Percentiles rank a stretch among this genome's conserved stretches.
Conservation (phyloP, 2,888 invertebrate species). For the Pachliopta kotzebuea region DNA sequence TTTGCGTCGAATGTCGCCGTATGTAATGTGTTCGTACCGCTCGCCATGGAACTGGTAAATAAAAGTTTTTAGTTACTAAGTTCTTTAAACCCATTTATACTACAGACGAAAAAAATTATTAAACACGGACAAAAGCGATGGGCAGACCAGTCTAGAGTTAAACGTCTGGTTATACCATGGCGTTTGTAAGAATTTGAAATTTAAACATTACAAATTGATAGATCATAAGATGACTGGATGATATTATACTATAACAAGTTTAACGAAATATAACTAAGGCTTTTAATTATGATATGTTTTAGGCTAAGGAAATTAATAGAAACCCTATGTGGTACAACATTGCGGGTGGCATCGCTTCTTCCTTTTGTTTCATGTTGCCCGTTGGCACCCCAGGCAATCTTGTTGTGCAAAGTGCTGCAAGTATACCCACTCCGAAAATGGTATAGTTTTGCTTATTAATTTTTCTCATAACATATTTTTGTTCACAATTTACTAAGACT, state of each 20-base stretch:
- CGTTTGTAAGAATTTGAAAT: too few relatives aligned
- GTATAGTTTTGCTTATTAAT: constrained; percentile 36
- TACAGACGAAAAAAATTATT: too few relatives aligned
- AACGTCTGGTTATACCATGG: too few relatives aligned
- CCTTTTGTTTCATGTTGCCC: constrained; percentile 71
- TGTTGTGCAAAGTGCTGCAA: constrained; percentile 65
- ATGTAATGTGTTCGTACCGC: constrained; percentile 57
- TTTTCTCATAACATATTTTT: neutral
- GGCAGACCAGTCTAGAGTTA: too few relatives aligned
- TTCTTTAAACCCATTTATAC: too few relatives aligned
- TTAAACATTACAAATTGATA: neutral
- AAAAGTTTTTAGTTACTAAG: too few relatives aligned
- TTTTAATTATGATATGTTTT: constrained; percentile 9
- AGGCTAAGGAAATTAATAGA: constrained; percentile 50
- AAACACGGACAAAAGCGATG: too few relatives aligned
- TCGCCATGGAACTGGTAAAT: constrained; percentile 63
- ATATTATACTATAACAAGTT: neutral
- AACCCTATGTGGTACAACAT: constrained; percentile 58
- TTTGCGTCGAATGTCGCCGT: constrained; percentile 68
- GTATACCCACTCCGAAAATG: constrained; percentile 61
- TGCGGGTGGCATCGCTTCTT: constrained; percentile 51
- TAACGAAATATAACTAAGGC: neutral
- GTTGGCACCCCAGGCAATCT: constrained; percentile 81
- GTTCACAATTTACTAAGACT: neutral
- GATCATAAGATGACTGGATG: neutral